Conservation (phyloP, 2,113 vertebrate genomes). For the Callithrix jacchus region DNA sequence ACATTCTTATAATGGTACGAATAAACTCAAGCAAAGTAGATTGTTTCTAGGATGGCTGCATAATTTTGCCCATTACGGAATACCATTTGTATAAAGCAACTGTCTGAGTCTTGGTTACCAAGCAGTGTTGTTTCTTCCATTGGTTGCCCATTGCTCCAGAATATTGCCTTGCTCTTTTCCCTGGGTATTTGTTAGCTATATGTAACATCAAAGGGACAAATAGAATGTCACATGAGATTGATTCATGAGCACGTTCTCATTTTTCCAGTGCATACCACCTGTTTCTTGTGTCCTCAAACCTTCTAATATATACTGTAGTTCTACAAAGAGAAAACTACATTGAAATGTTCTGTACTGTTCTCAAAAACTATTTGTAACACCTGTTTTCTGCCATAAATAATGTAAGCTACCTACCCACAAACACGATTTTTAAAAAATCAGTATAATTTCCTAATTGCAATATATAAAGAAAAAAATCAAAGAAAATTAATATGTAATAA, state of each 20-base stretch:
- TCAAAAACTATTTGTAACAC: not conserved
- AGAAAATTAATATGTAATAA: not conserved
- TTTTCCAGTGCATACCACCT: not conserved
- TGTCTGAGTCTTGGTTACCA: not conserved
- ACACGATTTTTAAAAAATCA: not conserved
- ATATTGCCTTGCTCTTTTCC: not conserved
- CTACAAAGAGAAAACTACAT: not conserved
- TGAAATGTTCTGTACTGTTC: not conserved
- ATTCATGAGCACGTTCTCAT: accelerated
- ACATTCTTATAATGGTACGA: not conserved
- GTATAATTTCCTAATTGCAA: not conserved
- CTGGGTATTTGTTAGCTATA: not conserved
- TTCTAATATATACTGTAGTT: not conserved
- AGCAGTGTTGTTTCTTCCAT: not conserved
- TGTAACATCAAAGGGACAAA: not conserved
- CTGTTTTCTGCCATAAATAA: not conserved
- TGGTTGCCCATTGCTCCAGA: not conserved
- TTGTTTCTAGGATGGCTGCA: not conserved
- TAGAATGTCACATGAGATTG: not conserved
- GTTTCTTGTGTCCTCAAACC: not conserved
- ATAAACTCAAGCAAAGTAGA: not conserved
- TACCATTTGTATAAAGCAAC: too few relatives aligned
- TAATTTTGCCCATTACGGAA: not conserved
- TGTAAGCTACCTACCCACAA: not conserved
- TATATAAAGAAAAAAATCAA: not conserved